These are phyloP conservation scores for Homarus americanus DNA, from an alignment of 1,140 invertebrate genomes.

Conservation along the genomic window DNA sequence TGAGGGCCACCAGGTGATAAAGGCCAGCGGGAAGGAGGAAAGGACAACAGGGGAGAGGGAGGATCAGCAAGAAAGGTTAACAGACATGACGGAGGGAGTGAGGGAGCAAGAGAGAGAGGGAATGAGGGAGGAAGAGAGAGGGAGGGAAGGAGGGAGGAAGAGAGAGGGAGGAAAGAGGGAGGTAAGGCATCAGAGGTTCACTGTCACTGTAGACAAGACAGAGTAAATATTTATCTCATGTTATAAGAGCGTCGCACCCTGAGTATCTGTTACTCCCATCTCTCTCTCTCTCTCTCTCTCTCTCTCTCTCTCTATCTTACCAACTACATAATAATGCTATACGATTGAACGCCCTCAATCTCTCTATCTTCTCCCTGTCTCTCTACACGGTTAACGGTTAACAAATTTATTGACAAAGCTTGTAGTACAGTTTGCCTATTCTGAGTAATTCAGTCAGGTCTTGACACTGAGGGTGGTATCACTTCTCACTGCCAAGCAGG, in stretches of 20 bases:
- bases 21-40: neutral
- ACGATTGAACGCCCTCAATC: too few species aligned
- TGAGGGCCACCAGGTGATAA: neutral
- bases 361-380: neutral
- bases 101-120: neutral
- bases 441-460: too few species aligned
- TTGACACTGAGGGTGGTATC: too few species aligned
- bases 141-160: neutral
- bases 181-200: conserved; percentile 1
- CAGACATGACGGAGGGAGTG: neutral
- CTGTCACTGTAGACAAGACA: conserved; percentile 32
- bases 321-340: too few species aligned
- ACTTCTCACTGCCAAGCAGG: too few species aligned
- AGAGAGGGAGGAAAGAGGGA: neutral
- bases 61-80: neutral
- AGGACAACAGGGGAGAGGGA: too few species aligned
- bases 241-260: neutral
- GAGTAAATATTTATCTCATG: conserved; percentile 39
- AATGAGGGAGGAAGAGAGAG: neutral
- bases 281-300: neutral
- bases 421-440: too few species aligned
- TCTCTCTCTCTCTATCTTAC: neutral
- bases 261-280: neutral
- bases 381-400: neutral
- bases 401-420: too few species aligned